A percentile compares a stretch with the other conserved stretches of the same genome.
Conservation (phyloP, 2,797 vertebrate genomes). For the Syngnathus acus region DNA sequence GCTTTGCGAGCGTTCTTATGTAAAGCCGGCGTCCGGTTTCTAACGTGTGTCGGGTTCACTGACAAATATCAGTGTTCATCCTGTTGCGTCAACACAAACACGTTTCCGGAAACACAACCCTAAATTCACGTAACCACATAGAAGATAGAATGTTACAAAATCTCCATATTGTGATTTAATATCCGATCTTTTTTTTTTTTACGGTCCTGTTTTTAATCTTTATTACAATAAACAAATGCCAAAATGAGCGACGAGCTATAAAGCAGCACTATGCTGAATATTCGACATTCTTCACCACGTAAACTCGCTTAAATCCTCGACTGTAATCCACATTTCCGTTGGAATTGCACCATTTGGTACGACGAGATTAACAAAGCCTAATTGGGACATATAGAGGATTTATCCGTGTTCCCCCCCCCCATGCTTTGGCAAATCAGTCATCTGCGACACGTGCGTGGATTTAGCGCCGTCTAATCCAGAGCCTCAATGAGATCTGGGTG, state of each 20-base stretch:
- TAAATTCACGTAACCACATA: not conserved
- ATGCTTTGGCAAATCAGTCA: constrained; percentile 16
- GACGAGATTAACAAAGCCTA: constrained; percentile 36
- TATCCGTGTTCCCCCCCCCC: not conserved
- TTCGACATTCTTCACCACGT: constrained; percentile 1
- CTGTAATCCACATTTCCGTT: constrained; percentile 13
- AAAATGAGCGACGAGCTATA: too few relatives aligned
- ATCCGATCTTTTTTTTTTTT: too few relatives aligned
- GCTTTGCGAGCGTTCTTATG: constrained; percentile 28
- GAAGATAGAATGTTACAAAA: too few relatives aligned
- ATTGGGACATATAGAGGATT: constrained; percentile 30
- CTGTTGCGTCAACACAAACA: constrained; percentile 13
- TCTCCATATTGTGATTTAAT: too few relatives aligned
- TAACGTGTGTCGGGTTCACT: constrained; percentile 15
- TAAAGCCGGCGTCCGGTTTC: constrained; percentile 36
- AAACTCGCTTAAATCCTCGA: constrained; percentile 2
- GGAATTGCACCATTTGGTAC: constrained; percentile 39
- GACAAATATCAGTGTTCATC: constrained; percentile 16
- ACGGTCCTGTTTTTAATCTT: too few relatives aligned
- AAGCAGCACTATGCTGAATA: not conserved
- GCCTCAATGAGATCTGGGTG: constrained; percentile 49
- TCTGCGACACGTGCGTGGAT: constrained; percentile 37
- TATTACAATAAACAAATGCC: too few relatives aligned
- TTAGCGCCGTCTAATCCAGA: constrained; percentile 49
- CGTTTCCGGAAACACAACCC: not conserved